Percentiles rank a stretch among this genome's conserved stretches.
Evolutionary conservation across 1,140 invertebrate species (phyloP).

Genomic region (Anadara kagoshimensis): DNA sequence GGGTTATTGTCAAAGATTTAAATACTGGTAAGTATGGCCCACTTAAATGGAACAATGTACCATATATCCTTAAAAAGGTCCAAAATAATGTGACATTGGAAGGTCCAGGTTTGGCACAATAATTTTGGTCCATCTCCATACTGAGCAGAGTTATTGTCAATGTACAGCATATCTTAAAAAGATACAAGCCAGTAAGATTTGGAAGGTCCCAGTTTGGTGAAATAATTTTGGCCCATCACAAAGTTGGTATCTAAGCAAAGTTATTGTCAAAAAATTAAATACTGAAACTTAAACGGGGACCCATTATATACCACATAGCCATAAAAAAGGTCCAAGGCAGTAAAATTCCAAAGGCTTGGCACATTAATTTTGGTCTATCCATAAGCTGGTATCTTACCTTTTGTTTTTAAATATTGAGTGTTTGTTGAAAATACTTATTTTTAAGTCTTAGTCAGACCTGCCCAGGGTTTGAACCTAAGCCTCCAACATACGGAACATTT

Average conservation of each 20-base stretch:
- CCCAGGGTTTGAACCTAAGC: too few species aligned
- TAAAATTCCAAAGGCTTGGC: constrained; percentile 70
- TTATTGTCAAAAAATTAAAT: constrained; percentile 68
- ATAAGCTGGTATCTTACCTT: constrained; percentile 73
- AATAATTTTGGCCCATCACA: constrained; percentile 69
- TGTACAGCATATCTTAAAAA: constrained; percentile 63
- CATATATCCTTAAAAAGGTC: too few species aligned
- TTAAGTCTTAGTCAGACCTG: too few species aligned
- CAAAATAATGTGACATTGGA: constrained; percentile 65
- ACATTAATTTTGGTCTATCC: constrained; percentile 68
- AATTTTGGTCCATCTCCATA: constrained; percentile 67
- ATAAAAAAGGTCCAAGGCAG: constrained; percentile 29
- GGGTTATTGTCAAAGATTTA: constrained; percentile 67
- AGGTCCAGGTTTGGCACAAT: constrained; percentile 73
- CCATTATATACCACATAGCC: too few species aligned
- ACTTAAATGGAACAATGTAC: too few species aligned
- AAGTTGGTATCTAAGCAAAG: constrained; percentile 70
- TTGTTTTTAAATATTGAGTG: too few species aligned
- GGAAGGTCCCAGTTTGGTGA: constrained; percentile 72
- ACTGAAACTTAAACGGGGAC: constrained; percentile 8
- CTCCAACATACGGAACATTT: too few species aligned
- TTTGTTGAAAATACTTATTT: too few species aligned
- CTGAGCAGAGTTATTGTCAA: constrained; percentile 69
- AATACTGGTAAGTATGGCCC: constrained; percentile 47
- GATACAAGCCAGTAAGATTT: constrained; percentile 67